Conservation (phyloP, 2,888 invertebrate species). For the Euzetes globulus region DNA sequence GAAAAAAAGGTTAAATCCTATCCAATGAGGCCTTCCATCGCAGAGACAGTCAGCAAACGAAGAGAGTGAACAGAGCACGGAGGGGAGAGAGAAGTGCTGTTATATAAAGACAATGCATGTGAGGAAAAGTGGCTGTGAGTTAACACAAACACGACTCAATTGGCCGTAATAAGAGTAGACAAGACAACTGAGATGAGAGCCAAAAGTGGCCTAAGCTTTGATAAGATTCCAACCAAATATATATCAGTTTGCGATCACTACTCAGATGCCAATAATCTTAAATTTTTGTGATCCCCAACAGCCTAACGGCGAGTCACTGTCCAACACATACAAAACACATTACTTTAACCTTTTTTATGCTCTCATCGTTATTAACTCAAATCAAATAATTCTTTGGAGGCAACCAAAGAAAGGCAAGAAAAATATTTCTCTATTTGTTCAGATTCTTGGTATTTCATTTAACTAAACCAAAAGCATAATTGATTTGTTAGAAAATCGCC, state of each 20-base stretch:
- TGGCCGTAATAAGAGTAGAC: slow-evolving; percentile 30
- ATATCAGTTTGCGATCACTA: slow-evolving; percentile 15
- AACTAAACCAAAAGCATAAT: slow-evolving; percentile 14
- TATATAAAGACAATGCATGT: slow-evolving; percentile 9
- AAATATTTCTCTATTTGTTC: background rate
- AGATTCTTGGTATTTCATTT: background rate
- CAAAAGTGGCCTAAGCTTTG: slow-evolving; percentile 26
- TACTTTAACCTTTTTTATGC: slow-evolving; percentile 2
- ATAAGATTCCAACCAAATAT: background rate
- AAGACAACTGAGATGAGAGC: slow-evolving; percentile 29
- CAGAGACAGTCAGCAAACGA: background rate
- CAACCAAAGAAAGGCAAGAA: background rate
- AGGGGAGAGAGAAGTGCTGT: background rate
- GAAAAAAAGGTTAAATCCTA: background rate
- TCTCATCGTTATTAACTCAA: slow-evolving; percentile 19
- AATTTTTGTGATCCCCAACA: background rate
- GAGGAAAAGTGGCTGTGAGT: slow-evolving; percentile 22
- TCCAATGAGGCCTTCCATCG: background rate
- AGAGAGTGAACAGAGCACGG: background rate
- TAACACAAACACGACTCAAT: slow-evolving; percentile 24
- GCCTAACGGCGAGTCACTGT: background rate
- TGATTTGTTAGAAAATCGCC: background rate
- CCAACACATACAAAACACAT: background rate
- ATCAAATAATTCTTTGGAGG: slow-evolving; percentile 16
- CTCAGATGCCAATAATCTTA: background rate